Evolutionary conservation across 2,888 invertebrate species (phyloP).

Genomic region (Zhengitettix transpicula): DNA sequence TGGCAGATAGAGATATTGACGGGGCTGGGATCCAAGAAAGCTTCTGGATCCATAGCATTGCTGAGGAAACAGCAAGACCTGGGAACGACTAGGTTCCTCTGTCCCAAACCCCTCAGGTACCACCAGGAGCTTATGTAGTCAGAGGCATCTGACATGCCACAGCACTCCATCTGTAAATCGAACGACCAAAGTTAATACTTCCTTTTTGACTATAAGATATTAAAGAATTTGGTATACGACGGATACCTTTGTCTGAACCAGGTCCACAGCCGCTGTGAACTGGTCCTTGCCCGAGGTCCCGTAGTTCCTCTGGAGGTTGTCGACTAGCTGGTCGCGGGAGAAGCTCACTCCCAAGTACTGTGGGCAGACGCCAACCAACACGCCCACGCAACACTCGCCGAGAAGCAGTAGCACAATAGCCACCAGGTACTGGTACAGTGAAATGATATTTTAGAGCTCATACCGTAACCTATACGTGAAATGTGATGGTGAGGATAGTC

Average conservation of each 20-base stretch:
- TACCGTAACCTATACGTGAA: not conserved
- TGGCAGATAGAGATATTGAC: conserved; percentile 56
- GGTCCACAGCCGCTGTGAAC: conserved; percentile 65
- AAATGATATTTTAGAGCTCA: not conserved
- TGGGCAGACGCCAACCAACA: conserved; percentile 57
- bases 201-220: not conserved
- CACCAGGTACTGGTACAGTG: conserved; percentile 46
- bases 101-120: conserved; percentile 57
- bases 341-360: conserved; percentile 56
- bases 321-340: conserved; percentile 47
- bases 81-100: conserved; percentile 33
- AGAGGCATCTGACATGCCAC: conserved; percentile 58
- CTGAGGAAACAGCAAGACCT: conserved; percentile 52
- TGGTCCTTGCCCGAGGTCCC: conserved; percentile 54
- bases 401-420: conserved; percentile 47
- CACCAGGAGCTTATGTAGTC: conserved; percentile 71
- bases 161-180: conserved; percentile 50
- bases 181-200: not conserved
- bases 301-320: conserved; percentile 56
- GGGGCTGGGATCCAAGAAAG: conserved; percentile 61
- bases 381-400: conserved; percentile 52
- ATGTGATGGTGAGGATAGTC: not conserved
- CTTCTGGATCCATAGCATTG: conserved; percentile 26
- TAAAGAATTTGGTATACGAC: not conserved
- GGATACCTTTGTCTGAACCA: conserved; percentile 46